Conservation (phyloP, 2,888 invertebrate species). For the Andrena dorsata region DNA sequence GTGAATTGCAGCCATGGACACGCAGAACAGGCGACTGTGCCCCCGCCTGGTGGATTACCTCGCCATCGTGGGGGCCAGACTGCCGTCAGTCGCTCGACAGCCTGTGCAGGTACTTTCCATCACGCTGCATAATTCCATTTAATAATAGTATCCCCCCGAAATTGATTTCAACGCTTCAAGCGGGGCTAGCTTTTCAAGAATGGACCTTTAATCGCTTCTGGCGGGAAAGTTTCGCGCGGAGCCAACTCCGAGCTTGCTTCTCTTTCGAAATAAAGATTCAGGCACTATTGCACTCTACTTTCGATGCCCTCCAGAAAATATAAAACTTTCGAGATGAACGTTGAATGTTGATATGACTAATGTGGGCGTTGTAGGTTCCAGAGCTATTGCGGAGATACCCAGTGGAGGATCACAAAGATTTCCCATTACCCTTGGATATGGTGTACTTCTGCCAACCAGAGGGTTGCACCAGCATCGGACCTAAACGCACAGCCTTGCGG, state of each 20-base stretch:
- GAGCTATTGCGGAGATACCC: conserved; percentile 98
- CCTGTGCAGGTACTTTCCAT: conserved; percentile 90
- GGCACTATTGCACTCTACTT: no score
- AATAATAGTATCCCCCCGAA: not conserved
- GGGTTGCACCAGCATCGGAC: conserved; percentile 97
- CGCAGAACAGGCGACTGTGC: conserved; percentile 93
- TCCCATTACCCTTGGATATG: conserved; percentile 98
- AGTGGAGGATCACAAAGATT: conserved; percentile 97
- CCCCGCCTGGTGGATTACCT: conserved; percentile 97
- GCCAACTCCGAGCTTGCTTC: no score
- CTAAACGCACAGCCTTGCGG: conserved; percentile 92
- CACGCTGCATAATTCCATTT: not conserved
- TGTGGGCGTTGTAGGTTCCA: conserved; percentile 89
- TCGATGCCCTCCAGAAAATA: no score
- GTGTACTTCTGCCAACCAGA: conserved; percentile 99
- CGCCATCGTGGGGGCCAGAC: conserved; percentile 97
- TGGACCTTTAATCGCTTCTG: no score
- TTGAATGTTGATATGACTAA: not conserved
- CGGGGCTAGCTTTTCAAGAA: no score
- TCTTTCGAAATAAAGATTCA: no score
- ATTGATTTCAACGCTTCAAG: not conserved
- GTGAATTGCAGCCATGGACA: conserved; percentile 84
- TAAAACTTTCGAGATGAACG: no score
- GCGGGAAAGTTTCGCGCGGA: no score
- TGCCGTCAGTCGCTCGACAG: conserved; percentile 90